These are phyloP conservation scores for Epinotia bilunana DNA, from an alignment of 2,888 invertebrate genomes.

Conservation along the genomic window DNA sequence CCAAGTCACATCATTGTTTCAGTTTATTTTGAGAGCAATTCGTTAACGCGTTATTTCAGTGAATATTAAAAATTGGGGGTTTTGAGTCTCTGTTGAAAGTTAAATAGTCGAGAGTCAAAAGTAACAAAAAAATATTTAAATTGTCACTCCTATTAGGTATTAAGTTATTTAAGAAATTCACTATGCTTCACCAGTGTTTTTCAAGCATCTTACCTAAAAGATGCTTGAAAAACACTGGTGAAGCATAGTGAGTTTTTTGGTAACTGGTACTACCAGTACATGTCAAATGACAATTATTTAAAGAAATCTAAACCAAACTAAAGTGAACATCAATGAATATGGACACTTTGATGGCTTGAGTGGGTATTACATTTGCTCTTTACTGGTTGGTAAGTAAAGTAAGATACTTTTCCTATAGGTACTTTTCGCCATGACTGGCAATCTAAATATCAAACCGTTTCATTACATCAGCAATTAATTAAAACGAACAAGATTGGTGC, in stretches of 20 bases:
- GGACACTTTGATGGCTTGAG: too few species aligned
- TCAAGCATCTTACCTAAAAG: too few species aligned
- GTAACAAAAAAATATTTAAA: not conserved
- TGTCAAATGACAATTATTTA: too few species aligned
- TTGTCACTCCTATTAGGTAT: not conserved
- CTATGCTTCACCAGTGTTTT: too few species aligned
- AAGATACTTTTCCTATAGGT: not conserved
- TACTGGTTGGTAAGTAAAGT: not conserved
- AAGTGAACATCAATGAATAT: too few species aligned
- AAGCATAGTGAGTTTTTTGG: too few species aligned
- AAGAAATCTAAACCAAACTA: too few species aligned
- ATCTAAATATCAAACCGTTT: constrained; percentile 14
- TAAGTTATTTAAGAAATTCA: too few species aligned
- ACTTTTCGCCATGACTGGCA: not conserved
- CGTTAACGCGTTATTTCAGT: constrained; percentile 9
- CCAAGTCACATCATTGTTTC: constrained; percentile 38
- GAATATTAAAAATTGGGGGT: constrained; percentile 3
- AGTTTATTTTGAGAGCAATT: constrained; percentile 23
- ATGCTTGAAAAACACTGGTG: too few species aligned
- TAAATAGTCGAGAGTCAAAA: not conserved
- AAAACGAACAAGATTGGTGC: constrained; percentile 23
- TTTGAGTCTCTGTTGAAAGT: constrained; percentile 2
- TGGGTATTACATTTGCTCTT: not conserved
- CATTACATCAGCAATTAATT: constrained; percentile 26
- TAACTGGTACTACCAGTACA: too few species aligned